Conservation (phyloP, 2,113 vertebrate species). For the Lycaon pictus region DNA sequence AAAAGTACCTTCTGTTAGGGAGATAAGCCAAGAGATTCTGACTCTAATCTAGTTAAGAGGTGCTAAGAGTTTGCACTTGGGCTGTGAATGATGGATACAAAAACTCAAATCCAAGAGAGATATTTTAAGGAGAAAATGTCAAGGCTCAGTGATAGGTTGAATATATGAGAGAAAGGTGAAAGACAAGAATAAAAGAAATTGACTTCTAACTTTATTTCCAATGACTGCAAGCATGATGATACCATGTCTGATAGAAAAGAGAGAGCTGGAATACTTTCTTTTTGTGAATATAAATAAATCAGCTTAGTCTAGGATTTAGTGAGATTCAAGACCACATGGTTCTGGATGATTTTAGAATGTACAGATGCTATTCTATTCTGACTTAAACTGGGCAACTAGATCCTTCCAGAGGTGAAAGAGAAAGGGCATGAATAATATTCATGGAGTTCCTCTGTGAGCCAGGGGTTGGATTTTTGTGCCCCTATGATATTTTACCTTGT, state of each 20-base stretch:
- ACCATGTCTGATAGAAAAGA: background rate
- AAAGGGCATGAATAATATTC: background rate
- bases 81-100: constrained; percentile 70
- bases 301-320: background rate
- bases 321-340: background rate
- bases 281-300: background rate
- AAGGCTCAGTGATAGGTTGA: constrained; percentile 41
- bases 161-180: constrained; percentile 52
- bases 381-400: background rate
- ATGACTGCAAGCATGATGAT: background rate
- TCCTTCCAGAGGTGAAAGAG: background rate
- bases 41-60: constrained; percentile 78
- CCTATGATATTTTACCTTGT: rapidly evolving
- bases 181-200: constrained; percentile 38
- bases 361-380: background rate
- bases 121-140: constrained; percentile 73
- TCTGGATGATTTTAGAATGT: background rate
- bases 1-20: constrained; percentile 81
- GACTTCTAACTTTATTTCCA: constrained; percentile 25
- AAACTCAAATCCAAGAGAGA: constrained; percentile 59
- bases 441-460: background rate
- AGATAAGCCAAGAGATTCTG: constrained; percentile 75
- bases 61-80: constrained; percentile 76
- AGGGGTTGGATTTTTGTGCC: background rate
- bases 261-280: background rate